A percentile compares a stretch with the other conserved stretches of the same genome.
These are phyloP conservation scores for Phacellophora camtschatica DNA, from an alignment of 30 jellyfish, hydroid and myxozoan species.

Conservation along the genomic window DNA sequence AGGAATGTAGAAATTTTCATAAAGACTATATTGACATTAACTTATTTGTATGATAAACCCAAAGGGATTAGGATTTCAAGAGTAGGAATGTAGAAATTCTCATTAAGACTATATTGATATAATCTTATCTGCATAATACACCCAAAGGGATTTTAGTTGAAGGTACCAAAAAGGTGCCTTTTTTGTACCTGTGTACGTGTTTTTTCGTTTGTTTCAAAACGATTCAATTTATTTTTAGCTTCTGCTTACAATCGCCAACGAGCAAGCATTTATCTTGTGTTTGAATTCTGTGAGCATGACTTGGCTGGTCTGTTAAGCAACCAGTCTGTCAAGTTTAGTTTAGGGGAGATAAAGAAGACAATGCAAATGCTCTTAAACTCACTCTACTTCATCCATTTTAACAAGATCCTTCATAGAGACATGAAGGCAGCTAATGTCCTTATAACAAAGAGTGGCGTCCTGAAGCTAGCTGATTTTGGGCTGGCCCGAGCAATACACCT, in stretches of 20 bases:
- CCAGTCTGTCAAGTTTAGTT: constrained; percentile 74
- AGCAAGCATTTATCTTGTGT: constrained; percentile 93
- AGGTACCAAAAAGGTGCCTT: too few species aligned
- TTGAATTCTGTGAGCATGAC: constrained; percentile 99
- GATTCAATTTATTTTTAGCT: constrained; percentile 43
- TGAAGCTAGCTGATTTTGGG: constrained; percentile 99
- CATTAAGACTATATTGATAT: too few species aligned
- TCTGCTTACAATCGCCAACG: constrained; percentile 91
- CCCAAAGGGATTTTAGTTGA: too few species aligned
- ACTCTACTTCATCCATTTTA: constrained; percentile 89
- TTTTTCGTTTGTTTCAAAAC: too few species aligned
- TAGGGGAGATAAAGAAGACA: constrained; percentile 91
- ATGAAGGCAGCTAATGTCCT: constrained; percentile 99
- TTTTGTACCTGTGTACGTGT: too few species aligned
- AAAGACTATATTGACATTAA: too few species aligned
- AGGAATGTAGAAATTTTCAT: too few species aligned
- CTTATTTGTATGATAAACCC: too few species aligned
- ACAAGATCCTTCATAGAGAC: constrained; percentile 97
- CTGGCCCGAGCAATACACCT: constrained; percentile 97
- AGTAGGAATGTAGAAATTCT: too few species aligned
- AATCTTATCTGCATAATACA: too few species aligned
- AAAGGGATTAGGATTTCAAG: too few species aligned
- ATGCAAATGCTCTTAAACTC: constrained; percentile 98
- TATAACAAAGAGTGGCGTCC: constrained; percentile 91
- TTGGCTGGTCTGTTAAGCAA: constrained; percentile 93